Base-by-base conservation (phyloP, 2,113 vertebrate genomes). In the Callopanchax toddi region DNA sequence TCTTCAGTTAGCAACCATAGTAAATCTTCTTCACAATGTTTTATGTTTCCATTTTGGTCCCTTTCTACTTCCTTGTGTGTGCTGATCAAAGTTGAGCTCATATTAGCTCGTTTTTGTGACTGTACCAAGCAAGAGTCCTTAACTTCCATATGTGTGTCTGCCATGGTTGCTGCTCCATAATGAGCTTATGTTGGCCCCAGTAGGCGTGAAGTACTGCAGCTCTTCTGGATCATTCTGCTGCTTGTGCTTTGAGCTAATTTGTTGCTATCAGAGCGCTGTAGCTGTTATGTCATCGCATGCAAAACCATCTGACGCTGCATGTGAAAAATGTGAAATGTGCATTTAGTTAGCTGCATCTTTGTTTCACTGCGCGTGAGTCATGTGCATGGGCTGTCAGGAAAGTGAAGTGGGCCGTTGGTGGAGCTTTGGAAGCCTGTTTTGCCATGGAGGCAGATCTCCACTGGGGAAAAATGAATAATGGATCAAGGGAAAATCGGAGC, bases 391-490 rank as follows among this genome's bases (percentile, higher is more conserved):
- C 21, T 53, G 69, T 60, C 55, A 43, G 51, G 64, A 51, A 51
- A 59, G 61, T 55, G 78, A 71, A 55, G 52, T 8, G 11, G 36
- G 49, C 66, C 42, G 56, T 58, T 67, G 51, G 72, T 73, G 64
- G 71, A 80, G 68, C 77, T 70, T 71, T 89, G 82, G 81, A 85
- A 86, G 78, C 58, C 70, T 78, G 83, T 89, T 37, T 89, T 81
- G 71, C 86, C 80, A 82, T 54, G 49, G 80, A 85, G 84, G 76
- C 84, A 71, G 46, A 69, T 73, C 71, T 82, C 78, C 80, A 64
- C 78, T 70, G 76, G 82, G 86, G 80, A 79, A 82, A 53, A 69
- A 90, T 91, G 83, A 91, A 91, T 91, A 89, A 91, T 91, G 83
- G 79, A 90, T 91, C 82, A 86, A 86, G 78, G 78, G 77, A 86